These are phyloP conservation scores for Notarius lentiginosus DNA, from an alignment of 2,113 vertebrate species.

Conservation along the genomic window DNA sequence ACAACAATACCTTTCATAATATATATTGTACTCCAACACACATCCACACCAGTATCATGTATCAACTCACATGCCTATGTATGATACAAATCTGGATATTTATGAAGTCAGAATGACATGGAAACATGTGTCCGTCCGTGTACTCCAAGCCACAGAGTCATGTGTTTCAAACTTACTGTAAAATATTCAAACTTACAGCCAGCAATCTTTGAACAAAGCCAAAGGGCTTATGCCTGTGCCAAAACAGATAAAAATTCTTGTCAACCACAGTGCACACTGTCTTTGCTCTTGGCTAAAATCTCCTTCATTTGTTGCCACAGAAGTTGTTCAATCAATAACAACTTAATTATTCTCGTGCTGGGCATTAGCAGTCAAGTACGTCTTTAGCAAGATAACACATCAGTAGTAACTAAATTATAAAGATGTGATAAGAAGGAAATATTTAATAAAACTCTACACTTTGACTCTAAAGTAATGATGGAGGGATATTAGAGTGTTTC, in stretches of 20 bases:
- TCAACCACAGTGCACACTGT: neutral
- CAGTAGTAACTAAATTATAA: conserved; percentile 28
- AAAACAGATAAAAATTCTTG: conserved; percentile 12
- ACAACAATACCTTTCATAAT: neutral
- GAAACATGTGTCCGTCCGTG: neutral
- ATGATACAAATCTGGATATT: neutral
- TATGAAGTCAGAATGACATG: neutral
- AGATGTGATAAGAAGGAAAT: conserved; percentile 2
- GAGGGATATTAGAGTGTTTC: neutral
- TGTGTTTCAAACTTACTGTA: neutral
- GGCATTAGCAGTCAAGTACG: conserved; percentile 19
- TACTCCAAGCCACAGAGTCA: neutral
- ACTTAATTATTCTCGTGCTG: conserved; percentile 29
- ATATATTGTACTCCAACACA: neutral
- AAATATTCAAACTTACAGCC: neutral
- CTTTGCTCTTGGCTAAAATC: conserved; percentile 20
- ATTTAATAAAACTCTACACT: neutral
- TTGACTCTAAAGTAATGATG: neutral
- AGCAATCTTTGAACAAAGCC: neutral
- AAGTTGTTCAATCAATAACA: conserved; percentile 17
- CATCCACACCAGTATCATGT: neutral
- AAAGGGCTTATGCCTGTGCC: conserved; percentile 11
- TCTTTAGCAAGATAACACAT: conserved; percentile 36
- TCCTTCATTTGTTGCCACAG: neutral
- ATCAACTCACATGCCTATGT: neutral